Evolutionary conservation across 92 coral and sea anemone genomes (phyloP).

Genomic region (Heliopora coerulea): DNA sequence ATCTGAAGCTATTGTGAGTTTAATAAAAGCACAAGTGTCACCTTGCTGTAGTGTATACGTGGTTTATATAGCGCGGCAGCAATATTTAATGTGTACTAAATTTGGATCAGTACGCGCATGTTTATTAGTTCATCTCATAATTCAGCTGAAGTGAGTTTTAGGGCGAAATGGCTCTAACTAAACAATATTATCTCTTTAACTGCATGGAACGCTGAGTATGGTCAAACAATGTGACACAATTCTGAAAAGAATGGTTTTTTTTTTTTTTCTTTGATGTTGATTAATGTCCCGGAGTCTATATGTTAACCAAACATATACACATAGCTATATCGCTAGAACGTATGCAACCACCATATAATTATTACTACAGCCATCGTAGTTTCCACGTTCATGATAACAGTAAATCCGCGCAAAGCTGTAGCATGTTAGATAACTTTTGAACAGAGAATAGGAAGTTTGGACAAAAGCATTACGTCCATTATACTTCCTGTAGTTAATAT

Average conservation of each 20-base stretch:
- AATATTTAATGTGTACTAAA: not conserved
- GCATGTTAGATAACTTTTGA: not conserved
- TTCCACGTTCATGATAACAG: not conserved
- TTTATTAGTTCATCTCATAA: no score
- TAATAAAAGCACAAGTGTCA: no score
- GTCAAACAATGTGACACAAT: no score
- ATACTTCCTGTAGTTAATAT: not conserved
- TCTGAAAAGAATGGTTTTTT: no score
- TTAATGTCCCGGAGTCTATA: not conserved
- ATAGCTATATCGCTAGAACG: not conserved
- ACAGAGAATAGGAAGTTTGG: not conserved
- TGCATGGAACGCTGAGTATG: no score
- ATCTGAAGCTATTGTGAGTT: no score
- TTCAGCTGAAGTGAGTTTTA: no score
- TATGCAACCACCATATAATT: not conserved
- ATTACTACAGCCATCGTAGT: not conserved
- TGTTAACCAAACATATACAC: not conserved
- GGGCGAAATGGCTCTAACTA: no score
- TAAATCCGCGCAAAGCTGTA: constrained; percentile 6
- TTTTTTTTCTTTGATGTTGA: no score
- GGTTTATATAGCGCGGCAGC: not conserved
- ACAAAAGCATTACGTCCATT: not conserved
- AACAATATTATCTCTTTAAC: no score
- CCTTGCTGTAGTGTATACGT: no score
- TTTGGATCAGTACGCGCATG: not conserved